Conservation (phyloP, 2,113 vertebrate genomes). For the Dromiciops gliroides region DNA sequence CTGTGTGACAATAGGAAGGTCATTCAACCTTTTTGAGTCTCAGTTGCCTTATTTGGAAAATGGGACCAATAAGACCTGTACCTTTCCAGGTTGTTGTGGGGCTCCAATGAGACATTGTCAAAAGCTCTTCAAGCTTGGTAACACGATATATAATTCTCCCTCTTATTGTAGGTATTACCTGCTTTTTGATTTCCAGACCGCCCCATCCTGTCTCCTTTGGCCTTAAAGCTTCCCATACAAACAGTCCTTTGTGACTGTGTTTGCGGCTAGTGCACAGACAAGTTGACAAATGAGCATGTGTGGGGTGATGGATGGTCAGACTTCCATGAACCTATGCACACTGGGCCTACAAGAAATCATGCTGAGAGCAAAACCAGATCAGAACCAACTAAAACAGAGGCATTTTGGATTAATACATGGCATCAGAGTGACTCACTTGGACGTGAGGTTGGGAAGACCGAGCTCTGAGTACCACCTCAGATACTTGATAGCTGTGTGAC, state of each 20-base stretch:
- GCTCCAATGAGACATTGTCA: neutral
- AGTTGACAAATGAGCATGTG: neutral
- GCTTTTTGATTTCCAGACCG: neutral
- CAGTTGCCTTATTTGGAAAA: neutral
- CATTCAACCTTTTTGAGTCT: neutral
- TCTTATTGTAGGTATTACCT: neutral
- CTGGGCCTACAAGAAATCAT: too few relatives aligned
- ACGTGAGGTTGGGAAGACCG: too few relatives aligned
- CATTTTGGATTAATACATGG: too few relatives aligned
- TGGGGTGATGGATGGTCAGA: neutral
- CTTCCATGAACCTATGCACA: too few relatives aligned
- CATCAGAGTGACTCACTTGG: too few relatives aligned
- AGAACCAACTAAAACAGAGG: too few relatives aligned
- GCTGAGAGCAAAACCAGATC: too few relatives aligned
- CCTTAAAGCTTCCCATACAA: neutral
- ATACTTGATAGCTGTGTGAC: too few relatives aligned
- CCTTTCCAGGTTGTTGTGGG: neutral
- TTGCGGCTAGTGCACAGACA: neutral
- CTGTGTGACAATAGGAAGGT: neutral
- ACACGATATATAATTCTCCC: neutral
- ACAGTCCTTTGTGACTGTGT: neutral
- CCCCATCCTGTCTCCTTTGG: neutral
- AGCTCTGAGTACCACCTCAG: too few relatives aligned
- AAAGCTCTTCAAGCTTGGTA: neutral
- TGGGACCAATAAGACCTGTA: neutral